Conservation (phyloP, 2,113 vertebrate species). For the Meles meles region DNA sequence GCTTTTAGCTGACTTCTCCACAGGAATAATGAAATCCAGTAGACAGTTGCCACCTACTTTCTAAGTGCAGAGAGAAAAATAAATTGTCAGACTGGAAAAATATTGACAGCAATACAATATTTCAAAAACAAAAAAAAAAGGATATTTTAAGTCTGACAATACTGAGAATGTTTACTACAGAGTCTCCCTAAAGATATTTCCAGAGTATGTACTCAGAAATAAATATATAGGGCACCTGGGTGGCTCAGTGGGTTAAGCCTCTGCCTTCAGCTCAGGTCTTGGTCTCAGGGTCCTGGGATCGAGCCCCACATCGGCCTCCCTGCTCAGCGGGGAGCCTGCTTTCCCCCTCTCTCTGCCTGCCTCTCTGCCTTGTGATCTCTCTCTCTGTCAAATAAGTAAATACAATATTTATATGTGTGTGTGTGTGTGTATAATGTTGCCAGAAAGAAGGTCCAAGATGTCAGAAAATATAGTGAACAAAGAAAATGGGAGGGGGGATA, state of each 20-base stretch:
- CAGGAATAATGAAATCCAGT: not conserved
- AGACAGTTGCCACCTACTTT: not conserved
- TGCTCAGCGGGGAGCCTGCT: too few species aligned
- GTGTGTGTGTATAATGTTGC: not conserved
- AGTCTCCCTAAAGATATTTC: not conserved
- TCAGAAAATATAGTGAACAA: not conserved
- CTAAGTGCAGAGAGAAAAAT: not conserved
- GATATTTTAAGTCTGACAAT: conserved; percentile 15
- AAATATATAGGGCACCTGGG: too few species aligned
- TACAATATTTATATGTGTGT: too few species aligned
- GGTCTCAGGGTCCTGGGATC: too few species aligned
- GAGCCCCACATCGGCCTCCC: too few species aligned
- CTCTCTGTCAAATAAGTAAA: too few species aligned
- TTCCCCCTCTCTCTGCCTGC: too few species aligned
- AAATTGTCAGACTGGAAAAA: not conserved
- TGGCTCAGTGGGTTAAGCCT: too few species aligned
- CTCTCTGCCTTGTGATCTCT: too few species aligned
- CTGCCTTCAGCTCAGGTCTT: too few species aligned
- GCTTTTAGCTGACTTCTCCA: not conserved
- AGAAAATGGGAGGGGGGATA: not conserved
- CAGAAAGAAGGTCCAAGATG: not conserved
- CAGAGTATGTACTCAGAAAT: not conserved
- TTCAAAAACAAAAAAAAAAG: conserved; percentile 13
- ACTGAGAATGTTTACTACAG: not conserved
- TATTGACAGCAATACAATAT: not conserved